phyloP scores from a whole-genome alignment of 2,113 vertebrate genomes.

The Osmerus eperlanus region DNA sequence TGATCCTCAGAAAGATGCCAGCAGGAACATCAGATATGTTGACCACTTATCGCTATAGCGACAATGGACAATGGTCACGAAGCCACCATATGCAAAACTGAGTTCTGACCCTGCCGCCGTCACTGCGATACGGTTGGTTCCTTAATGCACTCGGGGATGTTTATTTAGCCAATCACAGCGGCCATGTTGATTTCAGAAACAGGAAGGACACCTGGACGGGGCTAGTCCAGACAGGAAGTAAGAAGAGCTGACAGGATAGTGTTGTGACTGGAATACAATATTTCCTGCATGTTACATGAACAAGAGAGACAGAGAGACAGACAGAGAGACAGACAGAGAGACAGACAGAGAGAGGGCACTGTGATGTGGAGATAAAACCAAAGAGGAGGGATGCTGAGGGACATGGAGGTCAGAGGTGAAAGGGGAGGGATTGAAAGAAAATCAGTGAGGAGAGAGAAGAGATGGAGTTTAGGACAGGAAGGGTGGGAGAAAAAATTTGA shows the following conservation, averaged over 20 bases:
- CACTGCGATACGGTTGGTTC: slow-evolving; percentile 32
- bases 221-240: slow-evolving; percentile 23
- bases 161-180: slow-evolving; percentile 40
- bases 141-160: slow-evolving; percentile 45
- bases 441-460: too few relatives aligned
- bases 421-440: too few relatives aligned
- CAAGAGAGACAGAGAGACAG: neutral
- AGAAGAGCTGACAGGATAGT: neutral
- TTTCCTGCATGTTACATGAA: neutral
- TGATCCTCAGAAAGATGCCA: slow-evolving; percentile 27
- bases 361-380: too few relatives aligned
- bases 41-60: slow-evolving; percentile 43
- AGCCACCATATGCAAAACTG: slow-evolving; percentile 65
- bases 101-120: slow-evolving; percentile 16
- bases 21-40: slow-evolving; percentile 48
- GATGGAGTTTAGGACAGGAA: too few relatives aligned
- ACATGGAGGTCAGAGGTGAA: too few relatives aligned
- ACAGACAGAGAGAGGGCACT: too few relatives aligned
- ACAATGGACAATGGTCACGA: slow-evolving; percentile 61
- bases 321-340: slow-evolving; percentile 7
- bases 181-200: slow-evolving; percentile 15
- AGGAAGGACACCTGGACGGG: slow-evolving; percentile 43
- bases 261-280: too few relatives aligned
- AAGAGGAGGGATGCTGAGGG: too few relatives aligned
- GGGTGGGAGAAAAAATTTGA: too few relatives aligned